Evolutionary conservation across 2,888 invertebrate species (phyloP).

Genomic region (Eumerus sabulonum): DNA sequence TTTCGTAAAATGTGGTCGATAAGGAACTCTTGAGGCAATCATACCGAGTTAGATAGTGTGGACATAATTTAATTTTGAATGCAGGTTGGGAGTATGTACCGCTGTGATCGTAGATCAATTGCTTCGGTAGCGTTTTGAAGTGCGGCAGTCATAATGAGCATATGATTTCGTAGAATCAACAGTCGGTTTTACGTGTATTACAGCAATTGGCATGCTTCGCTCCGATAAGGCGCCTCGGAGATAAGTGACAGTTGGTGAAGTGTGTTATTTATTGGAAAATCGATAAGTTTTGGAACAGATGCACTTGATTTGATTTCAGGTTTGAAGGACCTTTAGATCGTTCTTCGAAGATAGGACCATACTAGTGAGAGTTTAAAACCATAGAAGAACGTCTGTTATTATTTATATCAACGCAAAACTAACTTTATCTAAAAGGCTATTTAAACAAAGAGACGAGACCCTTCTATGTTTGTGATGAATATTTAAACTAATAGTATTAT

Average conservation of each 20-base stretch:
- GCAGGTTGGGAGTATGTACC: conserved; percentile 23
- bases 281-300: conserved; percentile 20
- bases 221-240: conserved; percentile 33
- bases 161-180: conserved; percentile 36
- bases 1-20: conserved; percentile 70
- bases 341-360: neutral
- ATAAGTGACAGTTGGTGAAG: conserved; percentile 46
- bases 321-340: neutral
- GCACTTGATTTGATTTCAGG: neutral
- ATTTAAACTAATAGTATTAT: too few species aligned
- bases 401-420: too few species aligned
- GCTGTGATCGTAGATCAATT: conserved; percentile 66
- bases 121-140: conserved; percentile 61
- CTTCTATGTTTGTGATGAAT: too few species aligned
- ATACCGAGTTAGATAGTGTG: conserved; percentile 47
- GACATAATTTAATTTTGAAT: conserved; percentile 12
- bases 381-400: too few species aligned
- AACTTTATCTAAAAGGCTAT: too few species aligned
- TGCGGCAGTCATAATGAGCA: conserved; percentile 43
- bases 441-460: too few species aligned
- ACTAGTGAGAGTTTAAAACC: too few species aligned
- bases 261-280: conserved; percentile 46
- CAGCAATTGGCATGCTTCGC: neutral
- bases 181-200: conserved; percentile 23
- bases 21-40: conserved; percentile 55